These are phyloP conservation scores for Drosophila jambulina DNA, from an alignment of 1,140 invertebrate genomes.

Conservation along the genomic window DNA sequence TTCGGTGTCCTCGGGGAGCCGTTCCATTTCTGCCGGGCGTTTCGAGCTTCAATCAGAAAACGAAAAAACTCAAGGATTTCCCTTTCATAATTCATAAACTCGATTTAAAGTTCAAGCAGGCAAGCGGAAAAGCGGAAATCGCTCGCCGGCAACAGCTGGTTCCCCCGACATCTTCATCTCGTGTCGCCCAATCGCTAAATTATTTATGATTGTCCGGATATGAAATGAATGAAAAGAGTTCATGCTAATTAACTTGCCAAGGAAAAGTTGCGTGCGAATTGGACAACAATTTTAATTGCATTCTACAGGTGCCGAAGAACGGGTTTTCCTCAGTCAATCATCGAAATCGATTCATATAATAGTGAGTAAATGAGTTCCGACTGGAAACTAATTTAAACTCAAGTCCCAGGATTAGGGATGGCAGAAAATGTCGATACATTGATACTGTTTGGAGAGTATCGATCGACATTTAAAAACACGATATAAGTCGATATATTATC, in stretches of 20 bases:
- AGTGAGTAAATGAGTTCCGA: conserved; percentile 10
- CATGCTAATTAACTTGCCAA: conserved; percentile 53
- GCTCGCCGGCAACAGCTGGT: conserved; percentile 36
- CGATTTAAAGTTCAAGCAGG: conserved; percentile 33
- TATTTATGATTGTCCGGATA: conserved; percentile 66
- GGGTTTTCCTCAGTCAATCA: conserved; percentile 22
- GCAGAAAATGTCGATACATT: neutral
- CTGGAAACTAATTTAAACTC: conserved; percentile 22
- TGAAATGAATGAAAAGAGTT: conserved; percentile 65
- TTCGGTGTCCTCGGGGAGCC: conserved; percentile 57
- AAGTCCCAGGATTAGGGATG: neutral
- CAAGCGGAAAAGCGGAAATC: conserved; percentile 54
- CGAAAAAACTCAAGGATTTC: conserved; percentile 34
- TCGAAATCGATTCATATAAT: conserved; percentile 12
- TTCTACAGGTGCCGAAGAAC: conserved; percentile 9
- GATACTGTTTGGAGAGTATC: neutral
- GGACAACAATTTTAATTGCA: conserved; percentile 59
- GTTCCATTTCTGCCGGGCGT: conserved; percentile 49
- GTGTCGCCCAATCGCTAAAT: conserved; percentile 31
- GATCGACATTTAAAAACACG: neutral
- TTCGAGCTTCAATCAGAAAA: conserved; percentile 1
- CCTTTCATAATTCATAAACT: conserved; percentile 29
- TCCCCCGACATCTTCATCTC: conserved; percentile 23
- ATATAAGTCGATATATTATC: neutral
- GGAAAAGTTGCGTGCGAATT: conserved; percentile 21